Conservation (phyloP, 2,113 vertebrate genomes). For the Rattus norvegicus region GRCr8 NC_086019.1:104527001-104527500, state of each 20-base stretch:
- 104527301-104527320: conserved; percentile 95
- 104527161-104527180: background rate
- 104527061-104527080: background rate
- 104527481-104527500: background rate
- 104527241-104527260: background rate
- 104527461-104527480: accelerated
- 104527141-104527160: background rate
- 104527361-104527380: conserved; percentile 97
- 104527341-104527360: conserved; percentile 98
- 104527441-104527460: accelerated
- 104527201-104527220: background rate
- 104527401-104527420: conserved; percentile 95
- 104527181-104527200: background rate
- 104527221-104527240: background rate
- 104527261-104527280: background rate
- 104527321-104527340: conserved; percentile 95
- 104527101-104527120: background rate
- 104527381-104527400: conserved; percentile 95
- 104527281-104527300: conserved; percentile 90
- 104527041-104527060: background rate
- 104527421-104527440: conserved; percentile 91
- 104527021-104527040: too few relatives aligned
- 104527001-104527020: background rate
- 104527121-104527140: background rate
- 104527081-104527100: background rate